Percentiles rank a stretch among this genome's conserved stretches.
These are phyloP conservation scores for Drosophila neonasuta DNA, from an alignment of 2,888 invertebrate genomes.

Conservation along the genomic window DNA sequence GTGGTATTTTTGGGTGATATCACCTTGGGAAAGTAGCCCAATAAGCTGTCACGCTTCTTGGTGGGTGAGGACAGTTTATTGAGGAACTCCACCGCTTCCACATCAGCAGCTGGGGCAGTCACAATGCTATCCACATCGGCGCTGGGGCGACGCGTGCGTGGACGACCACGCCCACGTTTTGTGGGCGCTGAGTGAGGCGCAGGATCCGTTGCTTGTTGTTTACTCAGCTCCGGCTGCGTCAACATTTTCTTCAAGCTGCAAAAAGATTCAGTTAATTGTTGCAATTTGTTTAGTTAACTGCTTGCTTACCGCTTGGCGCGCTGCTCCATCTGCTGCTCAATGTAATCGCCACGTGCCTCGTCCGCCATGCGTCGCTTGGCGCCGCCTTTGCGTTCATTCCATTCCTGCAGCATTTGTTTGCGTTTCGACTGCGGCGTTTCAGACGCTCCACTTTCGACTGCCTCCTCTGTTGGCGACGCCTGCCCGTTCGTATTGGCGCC, in stretches of 20 bases:
- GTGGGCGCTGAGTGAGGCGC: constrained; percentile 36
- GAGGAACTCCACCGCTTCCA: constrained; percentile 83
- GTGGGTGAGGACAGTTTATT: constrained; percentile 84
- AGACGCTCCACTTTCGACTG: constrained; percentile 37
- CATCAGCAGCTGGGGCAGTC: constrained; percentile 34
- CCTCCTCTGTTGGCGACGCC: constrained; percentile 36
- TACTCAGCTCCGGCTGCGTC: constrained; percentile 43
- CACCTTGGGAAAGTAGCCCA: constrained; percentile 85
- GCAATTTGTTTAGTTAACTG: not conserved
- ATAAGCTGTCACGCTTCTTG: constrained; percentile 85
- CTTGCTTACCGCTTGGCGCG: constrained; percentile 83
- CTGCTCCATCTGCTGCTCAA: constrained; percentile 85
- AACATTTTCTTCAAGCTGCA: constrained; percentile 80
- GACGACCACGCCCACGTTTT: constrained; percentile 57
- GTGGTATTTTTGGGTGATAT: constrained; percentile 62
- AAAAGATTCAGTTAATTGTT: not conserved
- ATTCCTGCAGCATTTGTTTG: constrained; percentile 84
- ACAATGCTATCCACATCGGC: constrained; percentile 52
- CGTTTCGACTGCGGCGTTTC: constrained; percentile 81
- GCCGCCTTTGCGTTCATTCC: constrained; percentile 87
- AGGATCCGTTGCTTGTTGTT: constrained; percentile 8
- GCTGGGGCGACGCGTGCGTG: constrained; percentile 55
- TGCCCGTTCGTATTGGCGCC: constrained; percentile 86
- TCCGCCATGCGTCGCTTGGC: constrained; percentile 85
- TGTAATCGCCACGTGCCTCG: constrained; percentile 84